Base-by-base conservation (phyloP, 2,113 vertebrate species). In the Campylorhamphus procurvoides region DNA sequence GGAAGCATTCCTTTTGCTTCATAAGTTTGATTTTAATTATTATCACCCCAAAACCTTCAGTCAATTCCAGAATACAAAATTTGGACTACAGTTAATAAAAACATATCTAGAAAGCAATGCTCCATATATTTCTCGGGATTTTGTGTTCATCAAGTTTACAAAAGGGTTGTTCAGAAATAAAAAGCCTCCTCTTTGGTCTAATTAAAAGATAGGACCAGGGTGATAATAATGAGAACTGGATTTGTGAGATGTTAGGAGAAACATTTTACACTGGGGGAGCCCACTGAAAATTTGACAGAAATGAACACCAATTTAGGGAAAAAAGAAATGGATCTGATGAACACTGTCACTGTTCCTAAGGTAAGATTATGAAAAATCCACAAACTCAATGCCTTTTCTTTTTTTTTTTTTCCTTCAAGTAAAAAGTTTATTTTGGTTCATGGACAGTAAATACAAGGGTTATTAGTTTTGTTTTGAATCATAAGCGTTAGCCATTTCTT, bases 51-150 rank as follows among this genome's bases (percentile, higher is more conserved):
- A 72, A 91, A 79, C 42, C 39, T 79, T 81, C 60, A 72, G 77
- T 53, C 46, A 74, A 52, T 59, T 39, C 52, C 60, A 92, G 85
- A 88, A 94, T 75, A 88, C n/a, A 58, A 96, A 97, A 97, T 92
- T 73, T 95, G 73, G 39, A 77, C 40, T 87, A 40, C 4, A 11
- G 64, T 7, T 87, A 82, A 94, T 49, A 81, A 89, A 96, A 95
- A n/a, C 12, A 49, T 29, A 76, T 9, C 40, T 60, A 69, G 84
- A 94, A 58, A 66, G 24, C 31, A 92, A 76, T 25, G 40, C 12
- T 87, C 8, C 18, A 9, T 63, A 23, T 52, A 74, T 90, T 95
- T 66, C 71, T 73, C 39, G 62, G 44, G 33, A 62, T 76, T 87
- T 73, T 63, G 18, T 71, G 27, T 64, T 95, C 84, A 62, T 64